Evolutionary conservation across 92 coral and sea anemone genomes (phyloP), one percentile per base, ranked within the genome.

Genomic region (Muricea muricata): DNA sequence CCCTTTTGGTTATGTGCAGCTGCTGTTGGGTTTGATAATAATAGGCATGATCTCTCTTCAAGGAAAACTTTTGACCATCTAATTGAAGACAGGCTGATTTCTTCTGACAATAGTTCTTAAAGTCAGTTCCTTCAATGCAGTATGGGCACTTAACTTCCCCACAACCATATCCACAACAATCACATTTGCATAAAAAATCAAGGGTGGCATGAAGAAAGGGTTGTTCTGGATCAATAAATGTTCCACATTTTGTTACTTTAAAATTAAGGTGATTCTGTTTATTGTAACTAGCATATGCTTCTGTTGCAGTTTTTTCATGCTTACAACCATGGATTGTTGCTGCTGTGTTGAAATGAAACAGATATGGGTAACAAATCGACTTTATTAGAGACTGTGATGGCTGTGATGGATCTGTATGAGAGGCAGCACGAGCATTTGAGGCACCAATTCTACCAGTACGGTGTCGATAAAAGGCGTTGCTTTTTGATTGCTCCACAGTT

Each of bases 101-200:
- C 82, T 83, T 90, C 25, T 31, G 29, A 37, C 84, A 80, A 71
- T 87, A 90, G 18, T 35, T 31, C 25, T 90, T 85, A 87, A 90
- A 90, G 76, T 87, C 87, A 54, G 73, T 83, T 57, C 79, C 82
- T 31, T 90, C 82, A 26, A 65, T 65, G 29, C 40, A 65, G 7
- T 65, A 26, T 12, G 90, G 90, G 87, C 93, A 90, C 80, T 86
- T 90, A 14, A 90, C 87, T 61, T 90, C 90, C 17, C 93, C 93
- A 81, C 93, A 90, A 6, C 90, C 88, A 7, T 72, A 18, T 25
- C 93, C 93, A 42, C 93, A 90, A 40, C 93, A 82, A 29, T 71
- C 65, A 42, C 90, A 90, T 0, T 48, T 28, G 37, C 88, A 82
- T 15, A 89, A 77, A 26, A 90, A 90, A 63, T 84, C 88, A 73